These are phyloP conservation scores for Thermophis baileyi DNA, from an alignment of 2,113 vertebrate genomes.

Conservation along the genomic window DNA sequence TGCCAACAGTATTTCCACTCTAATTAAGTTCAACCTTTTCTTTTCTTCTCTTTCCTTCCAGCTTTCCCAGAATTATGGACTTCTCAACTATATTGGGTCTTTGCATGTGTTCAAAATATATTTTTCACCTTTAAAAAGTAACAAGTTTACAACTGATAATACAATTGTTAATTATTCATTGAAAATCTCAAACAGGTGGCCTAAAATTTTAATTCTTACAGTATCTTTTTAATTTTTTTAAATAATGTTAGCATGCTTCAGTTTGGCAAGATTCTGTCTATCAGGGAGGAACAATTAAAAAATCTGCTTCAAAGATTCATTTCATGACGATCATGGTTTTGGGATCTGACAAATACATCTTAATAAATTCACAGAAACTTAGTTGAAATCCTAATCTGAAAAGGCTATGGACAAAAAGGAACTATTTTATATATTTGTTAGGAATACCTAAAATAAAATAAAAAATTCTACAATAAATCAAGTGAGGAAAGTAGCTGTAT, in stretches of 20 bases:
- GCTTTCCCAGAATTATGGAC: not conserved
- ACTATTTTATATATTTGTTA: not conserved
- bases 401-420: not conserved
- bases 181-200: not conserved
- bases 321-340: not conserved
- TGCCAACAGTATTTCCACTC: not conserved
- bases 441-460: not conserved
- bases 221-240: not conserved
- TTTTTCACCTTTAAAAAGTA: not conserved
- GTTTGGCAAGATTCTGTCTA: not conserved
- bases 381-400: not conserved
- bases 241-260: too few species aligned
- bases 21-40: not conserved
- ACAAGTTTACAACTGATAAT: not conserved
- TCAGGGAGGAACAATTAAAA: not conserved
- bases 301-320: not conserved
- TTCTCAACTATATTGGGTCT: not conserved
- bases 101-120: not conserved
- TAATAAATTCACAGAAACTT: not conserved
- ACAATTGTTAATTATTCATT: not conserved
- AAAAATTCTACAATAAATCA: not conserved
- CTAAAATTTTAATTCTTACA: not conserved
- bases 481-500: not conserved
- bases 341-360: not conserved
- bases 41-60: not conserved